Conservation (phyloP, 2,113 vertebrate species). For the Odobenus rosmarus region DNA sequence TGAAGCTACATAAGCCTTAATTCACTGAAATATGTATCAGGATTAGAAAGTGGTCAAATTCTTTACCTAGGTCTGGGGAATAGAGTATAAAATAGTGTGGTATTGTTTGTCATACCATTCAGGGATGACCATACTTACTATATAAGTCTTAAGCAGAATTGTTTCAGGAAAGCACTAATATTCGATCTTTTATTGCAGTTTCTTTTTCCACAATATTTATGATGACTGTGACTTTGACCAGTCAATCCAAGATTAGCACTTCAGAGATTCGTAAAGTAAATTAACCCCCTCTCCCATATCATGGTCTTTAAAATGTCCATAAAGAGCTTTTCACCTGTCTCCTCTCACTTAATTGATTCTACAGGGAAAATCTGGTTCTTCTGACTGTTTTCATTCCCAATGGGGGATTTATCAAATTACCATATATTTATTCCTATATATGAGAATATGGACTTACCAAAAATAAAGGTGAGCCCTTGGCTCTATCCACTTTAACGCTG, state of each 20-base stretch:
- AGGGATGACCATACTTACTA: not conserved
- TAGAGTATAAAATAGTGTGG: not conserved
- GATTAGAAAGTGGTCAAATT: not conserved
- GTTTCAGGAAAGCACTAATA: not conserved
- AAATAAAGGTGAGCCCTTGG: not conserved
- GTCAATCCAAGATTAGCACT: not conserved
- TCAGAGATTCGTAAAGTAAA: not conserved
- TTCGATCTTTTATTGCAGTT: not conserved
- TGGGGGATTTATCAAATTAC: not conserved
- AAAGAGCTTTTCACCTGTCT: not conserved
- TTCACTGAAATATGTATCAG: not conserved
- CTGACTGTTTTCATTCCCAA: slow-evolving; percentile 1
- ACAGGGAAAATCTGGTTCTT: not conserved
- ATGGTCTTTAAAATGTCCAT: not conserved
- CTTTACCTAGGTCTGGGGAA: not conserved
- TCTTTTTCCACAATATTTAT: not conserved
- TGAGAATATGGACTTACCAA: slow-evolving; percentile 15
- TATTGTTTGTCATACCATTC: not conserved
- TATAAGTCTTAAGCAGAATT: not conserved
- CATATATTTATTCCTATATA: not conserved
- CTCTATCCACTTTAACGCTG: not conserved
- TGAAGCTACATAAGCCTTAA: not conserved
- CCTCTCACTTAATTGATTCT: not conserved
- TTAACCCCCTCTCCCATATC: not conserved
- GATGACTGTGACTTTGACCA: not conserved